These are phyloP conservation scores for Tretioscincus oriximinensis DNA, from an alignment of 2,113 vertebrate species.

Conservation along the genomic window DNA sequence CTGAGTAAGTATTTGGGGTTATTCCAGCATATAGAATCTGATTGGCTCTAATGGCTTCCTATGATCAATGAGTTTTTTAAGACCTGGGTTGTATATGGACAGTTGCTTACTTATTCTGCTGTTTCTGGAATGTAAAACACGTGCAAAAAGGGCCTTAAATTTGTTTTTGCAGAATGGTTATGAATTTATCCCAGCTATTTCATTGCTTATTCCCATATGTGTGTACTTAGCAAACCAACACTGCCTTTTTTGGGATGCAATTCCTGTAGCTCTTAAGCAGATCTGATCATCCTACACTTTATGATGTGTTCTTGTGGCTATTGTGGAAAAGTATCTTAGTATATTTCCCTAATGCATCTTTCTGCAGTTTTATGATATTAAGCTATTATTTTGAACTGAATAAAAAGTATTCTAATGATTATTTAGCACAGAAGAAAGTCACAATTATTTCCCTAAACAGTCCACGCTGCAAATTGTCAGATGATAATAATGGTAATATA, in stretches of 20 bases:
- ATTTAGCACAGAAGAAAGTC: neutral
- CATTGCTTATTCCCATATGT: neutral
- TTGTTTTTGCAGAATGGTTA: neutral
- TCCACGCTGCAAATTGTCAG: too few relatives aligned
- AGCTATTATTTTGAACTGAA: slow-evolving; percentile 33
- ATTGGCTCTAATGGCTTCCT: neutral
- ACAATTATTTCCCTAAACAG: too few relatives aligned
- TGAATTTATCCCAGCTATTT: neutral
- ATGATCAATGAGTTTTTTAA: too few relatives aligned
- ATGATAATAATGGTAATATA: too few relatives aligned
- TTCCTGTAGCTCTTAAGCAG: neutral
- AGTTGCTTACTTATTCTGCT: too few relatives aligned
- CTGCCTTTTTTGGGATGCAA: neutral
- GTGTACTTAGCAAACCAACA: neutral
- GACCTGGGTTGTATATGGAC: too few relatives aligned
- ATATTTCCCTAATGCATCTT: neutral
- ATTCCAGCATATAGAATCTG: too few relatives aligned
- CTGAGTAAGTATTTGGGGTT: slow-evolving; percentile 1
- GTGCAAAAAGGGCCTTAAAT: neutral
- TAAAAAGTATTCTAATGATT: slow-evolving; percentile 13
- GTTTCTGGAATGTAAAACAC: too few relatives aligned
- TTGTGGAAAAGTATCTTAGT: neutral
- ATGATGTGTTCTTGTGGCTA: neutral
- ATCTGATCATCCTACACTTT: too few relatives aligned
- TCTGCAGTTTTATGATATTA: slow-evolving; percentile 27